Evolutionary conservation across 2,797 vertebrate species (phyloP).

Genomic region (Rhinella marina): DNA sequence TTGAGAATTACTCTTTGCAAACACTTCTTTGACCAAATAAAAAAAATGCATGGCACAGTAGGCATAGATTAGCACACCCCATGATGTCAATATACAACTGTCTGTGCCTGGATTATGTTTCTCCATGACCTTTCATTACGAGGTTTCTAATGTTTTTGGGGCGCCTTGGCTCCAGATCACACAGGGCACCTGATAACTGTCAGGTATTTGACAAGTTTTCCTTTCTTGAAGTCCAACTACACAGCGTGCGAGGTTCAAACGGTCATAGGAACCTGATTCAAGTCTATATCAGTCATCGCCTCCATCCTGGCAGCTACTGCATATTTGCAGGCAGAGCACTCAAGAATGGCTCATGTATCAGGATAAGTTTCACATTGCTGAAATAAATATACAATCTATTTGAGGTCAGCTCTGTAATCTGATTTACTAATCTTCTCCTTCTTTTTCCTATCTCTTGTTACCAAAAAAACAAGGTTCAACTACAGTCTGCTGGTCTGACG

Average conservation of each 20-base stretch:
- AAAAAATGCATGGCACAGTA: background rate
- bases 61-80: background rate
- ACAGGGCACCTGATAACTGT: background rate
- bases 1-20: background rate
- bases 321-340: constrained; percentile 3
- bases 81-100: background rate
- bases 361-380: constrained; percentile 51
- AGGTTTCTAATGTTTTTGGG: constrained; percentile 8
- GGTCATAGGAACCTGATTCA: constrained; percentile 44
- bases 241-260: background rate
- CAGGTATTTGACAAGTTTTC: background rate
- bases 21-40: background rate
- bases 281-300: constrained; percentile 44
- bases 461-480: constrained; percentile 51
- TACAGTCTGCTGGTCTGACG: constrained; percentile 10
- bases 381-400: constrained; percentile 56
- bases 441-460: constrained; percentile 53
- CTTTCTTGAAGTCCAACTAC: background rate
- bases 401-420: constrained; percentile 33
- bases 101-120: background rate
- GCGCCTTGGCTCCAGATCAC: background rate
- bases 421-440: constrained; percentile 47
- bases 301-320: constrained; percentile 17
- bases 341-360: constrained; percentile 47
- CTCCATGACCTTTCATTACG: background rate